A percentile compares a stretch with the other conserved stretches of the same genome.
phyloP scores from a whole-genome alignment of 2,888 invertebrate species.

The Troilus luridus region DNA sequence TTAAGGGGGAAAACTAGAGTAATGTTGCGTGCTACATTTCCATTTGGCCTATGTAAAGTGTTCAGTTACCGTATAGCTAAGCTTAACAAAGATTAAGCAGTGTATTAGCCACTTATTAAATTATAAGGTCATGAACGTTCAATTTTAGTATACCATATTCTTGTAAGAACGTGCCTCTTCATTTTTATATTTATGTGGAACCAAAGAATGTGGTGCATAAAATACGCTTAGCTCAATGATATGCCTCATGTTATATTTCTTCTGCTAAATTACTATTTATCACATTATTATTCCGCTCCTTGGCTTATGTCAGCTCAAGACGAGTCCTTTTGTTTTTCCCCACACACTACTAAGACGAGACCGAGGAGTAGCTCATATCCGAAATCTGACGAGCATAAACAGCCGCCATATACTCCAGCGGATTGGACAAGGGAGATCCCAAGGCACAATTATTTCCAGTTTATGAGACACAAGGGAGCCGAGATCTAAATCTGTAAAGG shows the following conservation, averaged over 20 bases:
- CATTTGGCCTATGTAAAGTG: too few species aligned
- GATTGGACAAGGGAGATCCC: constrained; percentile 6
- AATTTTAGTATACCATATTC: too few species aligned
- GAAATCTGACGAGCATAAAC: constrained; percentile 12
- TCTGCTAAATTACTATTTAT: neutral
- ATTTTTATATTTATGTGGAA: neutral
- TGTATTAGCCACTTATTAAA: too few species aligned
- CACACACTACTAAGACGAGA: neutral
- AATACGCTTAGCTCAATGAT: neutral
- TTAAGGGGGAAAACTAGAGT: too few species aligned
- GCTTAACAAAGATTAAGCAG: too few species aligned
- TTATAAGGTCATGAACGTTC: too few species aligned
- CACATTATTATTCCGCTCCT: neutral
- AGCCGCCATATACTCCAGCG: constrained; percentile 7
- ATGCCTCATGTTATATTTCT: neutral
- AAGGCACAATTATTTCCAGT: constrained; percentile 54
- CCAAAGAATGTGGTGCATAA: neutral
- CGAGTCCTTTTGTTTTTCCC: neutral
- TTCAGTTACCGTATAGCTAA: too few species aligned
- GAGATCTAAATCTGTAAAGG: constrained; percentile 50
- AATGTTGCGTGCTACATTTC: too few species aligned
- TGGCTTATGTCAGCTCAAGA: neutral
- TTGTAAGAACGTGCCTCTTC: too few species aligned
- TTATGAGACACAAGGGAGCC: constrained; percentile 50
- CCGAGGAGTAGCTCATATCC: neutral